Base-by-base conservation (phyloP, 2,888 invertebrate species). In the Ectobius pallidus region DNA sequence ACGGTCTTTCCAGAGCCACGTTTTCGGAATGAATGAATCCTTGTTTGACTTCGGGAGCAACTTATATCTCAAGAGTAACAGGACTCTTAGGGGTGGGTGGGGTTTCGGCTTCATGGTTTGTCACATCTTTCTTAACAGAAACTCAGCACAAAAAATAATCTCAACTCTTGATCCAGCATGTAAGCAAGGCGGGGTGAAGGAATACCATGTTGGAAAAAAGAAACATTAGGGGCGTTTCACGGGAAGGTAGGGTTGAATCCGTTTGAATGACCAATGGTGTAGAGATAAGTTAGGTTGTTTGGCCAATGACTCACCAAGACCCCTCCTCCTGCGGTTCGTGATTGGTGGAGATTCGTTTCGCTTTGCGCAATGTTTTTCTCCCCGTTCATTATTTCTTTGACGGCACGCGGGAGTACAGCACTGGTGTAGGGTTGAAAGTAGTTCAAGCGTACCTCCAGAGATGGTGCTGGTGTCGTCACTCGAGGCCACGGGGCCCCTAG, bases 11-110 rank as follows among this genome's bases (percentile, higher is more conserved):
- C 42, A 20, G 4, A 20, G 11, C 25, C 11, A 42, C 25, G 16
- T 4, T 42, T 42, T 3, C 14, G 4, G 39, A n/a, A 65, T 65
- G 65, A 65, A 65, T 65, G 65, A 65, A 65, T 44, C 44, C 16
- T 65, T 65, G 65, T 65, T 44, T 22, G 14, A 27, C 39, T 44
- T n/a, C 20, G 22, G 65, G 44, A 22, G 27, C 65, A 39, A 65
- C 65, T 27, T 65, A 39, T 42, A 42, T 42, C 34, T n/a, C n/a
- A n/a, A n/a, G n/a, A n/a, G n/a, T n/a, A n/a, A n/a, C n/a, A n/a
- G n/a, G n/a, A n/a, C n/a, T 16, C 55, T 3, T 16, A 27, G 27
- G 27, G 55, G 55, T 20, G 55, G 55, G 55, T 27, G 55, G 55
- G 2, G 58, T 46, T 46, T 46, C 7, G 46, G 7, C 55, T 9